A percentile compares a stretch with the other conserved stretches of the same genome.
These are phyloP conservation scores for Ferrisia virgata DNA, from an alignment of 2,888 invertebrate species.

Conservation along the genomic window DNA sequence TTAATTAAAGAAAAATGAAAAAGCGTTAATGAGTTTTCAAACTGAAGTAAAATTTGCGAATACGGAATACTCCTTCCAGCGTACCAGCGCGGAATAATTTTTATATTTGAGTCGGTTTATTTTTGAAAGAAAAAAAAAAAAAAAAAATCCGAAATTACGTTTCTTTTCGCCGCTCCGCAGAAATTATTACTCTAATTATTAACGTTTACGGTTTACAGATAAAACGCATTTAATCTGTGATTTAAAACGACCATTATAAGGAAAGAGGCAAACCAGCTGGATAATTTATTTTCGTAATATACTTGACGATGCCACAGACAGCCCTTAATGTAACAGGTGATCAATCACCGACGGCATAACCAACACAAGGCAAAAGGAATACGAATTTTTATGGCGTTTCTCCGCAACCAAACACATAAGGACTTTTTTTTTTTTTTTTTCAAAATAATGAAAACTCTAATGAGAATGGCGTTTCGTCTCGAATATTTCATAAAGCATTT, in stretches of 20 bases:
- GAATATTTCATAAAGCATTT: neutral
- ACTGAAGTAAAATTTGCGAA: neutral
- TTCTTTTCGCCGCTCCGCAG: neutral
- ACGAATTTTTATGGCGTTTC: constrained; percentile 16
- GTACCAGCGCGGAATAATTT: neutral
- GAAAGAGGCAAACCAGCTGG: neutral
- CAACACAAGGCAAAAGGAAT: neutral
- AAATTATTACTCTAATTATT: constrained; percentile 28
- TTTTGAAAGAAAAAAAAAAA: neutral
- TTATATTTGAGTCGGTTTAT: neutral
- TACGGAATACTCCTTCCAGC: neutral
- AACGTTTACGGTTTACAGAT: constrained; percentile 26
- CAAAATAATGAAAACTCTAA: constrained; percentile 34
- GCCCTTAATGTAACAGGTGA: constrained; percentile 30
- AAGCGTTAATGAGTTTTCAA: neutral
- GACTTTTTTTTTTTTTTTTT: neutral
- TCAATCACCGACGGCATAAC: constrained; percentile 33
- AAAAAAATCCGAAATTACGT: neutral
- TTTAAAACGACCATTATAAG: constrained; percentile 22
- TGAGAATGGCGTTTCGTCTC: constrained; percentile 23
- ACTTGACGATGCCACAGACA: constrained; percentile 10
- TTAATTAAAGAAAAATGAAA: neutral
- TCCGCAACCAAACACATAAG: neutral
- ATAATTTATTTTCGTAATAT: constrained; percentile 36
- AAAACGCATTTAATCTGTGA: constrained; percentile 31